Base-by-base conservation (phyloP, 2,113 vertebrate genomes). In the Myotis brandtii region DNA sequence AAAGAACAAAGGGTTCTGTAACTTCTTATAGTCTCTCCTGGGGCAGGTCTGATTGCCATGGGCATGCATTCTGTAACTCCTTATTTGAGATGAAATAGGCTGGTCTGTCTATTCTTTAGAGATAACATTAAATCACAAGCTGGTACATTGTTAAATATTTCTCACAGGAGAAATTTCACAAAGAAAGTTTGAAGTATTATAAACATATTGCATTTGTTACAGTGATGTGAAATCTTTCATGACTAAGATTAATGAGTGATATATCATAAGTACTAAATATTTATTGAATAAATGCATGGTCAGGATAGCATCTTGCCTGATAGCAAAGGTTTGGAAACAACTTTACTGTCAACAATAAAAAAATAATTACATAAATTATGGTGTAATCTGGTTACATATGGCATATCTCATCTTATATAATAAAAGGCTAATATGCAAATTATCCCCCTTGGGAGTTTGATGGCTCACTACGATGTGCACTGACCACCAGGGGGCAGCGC, bases 121-220 rank as follows among this genome's bases (percentile, higher is more conserved):
- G 16, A 90, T 30, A 76, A 67, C 21, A 46, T 83, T 76, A 62
- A 92, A 75, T 86, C 77, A 81, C 48, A 83, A 32, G 3, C 32
- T 62, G 46, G 11, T 94, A 17, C 6, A 73, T 83, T 91, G 90
- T 80, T 84, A 12, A 73, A 86, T 54, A 79, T 77, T 86, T 73
- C n/a, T 86, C 34, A 50, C 32, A 21, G 79, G 73, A 94, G 48
- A 91, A 93, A 76, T 77, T 94, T 88, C 34, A 54, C 59, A 85
- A 87, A 94, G 48, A 27, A 91, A 82, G 18, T n/a, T 87, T 52
- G 72, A 87, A 64, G 23, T 64, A 50, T 81, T 89, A 34, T 52
- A 59, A 23, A 76, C 20, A 72, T 48, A 12, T 81, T 69, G 17
- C 43, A 89, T 85, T 91, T 43, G 43, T 81, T 89, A 3, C 20